Base-by-base conservation (phyloP, 2,888 invertebrate genomes). In the Timandra comae region DNA sequence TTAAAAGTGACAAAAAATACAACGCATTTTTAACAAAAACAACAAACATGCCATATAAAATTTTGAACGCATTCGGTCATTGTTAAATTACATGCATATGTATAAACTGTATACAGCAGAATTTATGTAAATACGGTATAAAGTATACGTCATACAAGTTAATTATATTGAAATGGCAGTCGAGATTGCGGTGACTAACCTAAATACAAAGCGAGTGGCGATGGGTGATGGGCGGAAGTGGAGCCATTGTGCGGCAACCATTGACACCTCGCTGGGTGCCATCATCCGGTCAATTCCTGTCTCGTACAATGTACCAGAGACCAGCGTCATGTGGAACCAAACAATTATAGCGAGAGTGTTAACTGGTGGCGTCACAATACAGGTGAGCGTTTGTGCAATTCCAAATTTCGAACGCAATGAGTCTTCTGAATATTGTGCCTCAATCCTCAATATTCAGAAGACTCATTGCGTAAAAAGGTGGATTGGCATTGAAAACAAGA, bases 151-250 rank as follows among this genome's bases (percentile, higher is more conserved):
- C 65, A 67, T 60, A 55, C 49, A 63, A 69, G 74, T 72, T 80
- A 80, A 79, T 80, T 79, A 73, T 67, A 77, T 78, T 74, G 67
- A 73, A 80, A 79, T 74, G 68, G 63, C 70, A 71, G 73, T 63
- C 57, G 77, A 75, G 76, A 80, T 79, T 65, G 75, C 77, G 80
- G 82, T 82, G 82, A 81, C 73, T 82, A 84, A 82, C 84, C 82
- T 76, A 82, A 79, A 84, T 82, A 81, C 82, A 82, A 84, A 82
- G 76, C 73, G 67, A 60, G 59, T 43, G 55, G 57, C 68, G 63
- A 63, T 68, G 69, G 61, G 59, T 58, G 55, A 51, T 56, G 61
- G 59, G 66, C 84, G 84, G 84, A 84, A 81, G 70, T 68, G 52
- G 60, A 64, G 69, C 84, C 67, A 84, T 84, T 82, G 84, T 84